Conservation (phyloP, 2,888 invertebrate species). For the Acleris laterana region DNA sequence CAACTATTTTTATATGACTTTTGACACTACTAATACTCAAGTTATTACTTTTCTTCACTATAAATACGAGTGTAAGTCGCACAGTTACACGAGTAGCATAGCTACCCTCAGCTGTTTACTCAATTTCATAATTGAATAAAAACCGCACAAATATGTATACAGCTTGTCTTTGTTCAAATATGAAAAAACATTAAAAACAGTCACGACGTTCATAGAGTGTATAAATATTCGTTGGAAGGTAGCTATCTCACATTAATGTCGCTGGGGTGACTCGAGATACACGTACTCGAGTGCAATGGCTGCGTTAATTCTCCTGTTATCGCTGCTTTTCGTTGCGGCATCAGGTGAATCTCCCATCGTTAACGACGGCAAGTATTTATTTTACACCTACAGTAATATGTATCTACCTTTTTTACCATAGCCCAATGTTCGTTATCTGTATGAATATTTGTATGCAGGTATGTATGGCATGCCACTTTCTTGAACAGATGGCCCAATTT, state of each 20-base stretch:
- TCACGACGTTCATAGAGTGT: conserved; percentile 12
- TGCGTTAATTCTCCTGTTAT: conserved; percentile 2
- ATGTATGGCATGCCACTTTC: too few species aligned
- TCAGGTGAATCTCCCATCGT: conserved; percentile 12
- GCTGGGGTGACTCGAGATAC: conserved; percentile 3
- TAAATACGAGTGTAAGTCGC: too few species aligned
- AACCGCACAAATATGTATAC: conserved; percentile 1
- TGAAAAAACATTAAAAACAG: conserved; percentile 5
- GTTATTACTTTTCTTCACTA: too few species aligned
- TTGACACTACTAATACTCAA: too few species aligned
- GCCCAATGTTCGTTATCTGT: too few species aligned
- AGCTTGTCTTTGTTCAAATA: conserved; percentile 21
- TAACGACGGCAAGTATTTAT: background rate
- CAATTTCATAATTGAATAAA: too few species aligned
- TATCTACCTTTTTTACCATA: too few species aligned
- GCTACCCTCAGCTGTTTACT: too few species aligned
- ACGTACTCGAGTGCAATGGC: conserved; percentile 3
- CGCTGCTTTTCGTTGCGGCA: background rate
- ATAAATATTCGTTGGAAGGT: conserved; percentile 6
- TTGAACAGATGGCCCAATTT: too few species aligned
- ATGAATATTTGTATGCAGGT: too few species aligned
- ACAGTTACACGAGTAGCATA: too few species aligned
- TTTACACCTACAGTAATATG: background rate
- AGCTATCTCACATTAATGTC: conserved; percentile 8
- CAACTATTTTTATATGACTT: too few species aligned